Percentiles rank a stretch among this genome's conserved stretches.
These are phyloP conservation scores for Rhodeus uyekii DNA, from an alignment of 2,797 vertebrate genomes.

Conservation along the genomic window DNA sequence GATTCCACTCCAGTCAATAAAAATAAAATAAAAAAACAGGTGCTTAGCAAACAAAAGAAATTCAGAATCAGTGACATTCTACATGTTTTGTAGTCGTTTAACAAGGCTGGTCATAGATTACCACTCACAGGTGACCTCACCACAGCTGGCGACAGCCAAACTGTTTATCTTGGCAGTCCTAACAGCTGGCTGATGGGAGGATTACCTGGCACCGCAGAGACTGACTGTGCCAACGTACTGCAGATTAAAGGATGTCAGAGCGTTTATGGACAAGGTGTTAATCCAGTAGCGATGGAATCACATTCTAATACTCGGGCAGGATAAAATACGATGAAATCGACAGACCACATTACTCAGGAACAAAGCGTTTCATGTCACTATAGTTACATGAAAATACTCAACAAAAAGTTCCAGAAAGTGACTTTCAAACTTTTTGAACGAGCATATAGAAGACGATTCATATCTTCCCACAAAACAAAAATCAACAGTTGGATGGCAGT, in stretches of 20 bases:
- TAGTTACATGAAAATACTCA: neutral
- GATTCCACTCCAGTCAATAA: neutral
- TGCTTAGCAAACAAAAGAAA: neutral
- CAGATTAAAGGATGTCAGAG: constrained; percentile 15
- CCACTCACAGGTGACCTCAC: neutral
- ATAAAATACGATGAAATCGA: neutral
- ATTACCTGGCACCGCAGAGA: constrained; percentile 23
- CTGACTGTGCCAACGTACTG: constrained; percentile 27
- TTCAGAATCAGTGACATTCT: neutral
- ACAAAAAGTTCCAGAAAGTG: neutral
- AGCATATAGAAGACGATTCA: neutral
- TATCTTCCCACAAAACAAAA: neutral
- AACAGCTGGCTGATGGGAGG: constrained; percentile 26
- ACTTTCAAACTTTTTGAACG: neutral
- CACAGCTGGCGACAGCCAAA: constrained; percentile 19
- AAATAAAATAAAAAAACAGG: neutral
- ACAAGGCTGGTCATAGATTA: constrained; percentile 3
- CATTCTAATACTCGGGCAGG: neutral
- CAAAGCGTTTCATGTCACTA: neutral
- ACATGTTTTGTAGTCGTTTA: constrained; percentile 10
- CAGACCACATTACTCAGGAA: neutral
- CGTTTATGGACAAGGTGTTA: constrained; percentile 26
- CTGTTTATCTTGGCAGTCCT: constrained; percentile 12
- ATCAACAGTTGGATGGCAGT: constrained; percentile 20
- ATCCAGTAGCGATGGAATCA: constrained; percentile 11